Evolutionary conservation across 2,797 vertebrate species (phyloP).

Genomic region (Catamblyrhynchus diadema): DNA sequence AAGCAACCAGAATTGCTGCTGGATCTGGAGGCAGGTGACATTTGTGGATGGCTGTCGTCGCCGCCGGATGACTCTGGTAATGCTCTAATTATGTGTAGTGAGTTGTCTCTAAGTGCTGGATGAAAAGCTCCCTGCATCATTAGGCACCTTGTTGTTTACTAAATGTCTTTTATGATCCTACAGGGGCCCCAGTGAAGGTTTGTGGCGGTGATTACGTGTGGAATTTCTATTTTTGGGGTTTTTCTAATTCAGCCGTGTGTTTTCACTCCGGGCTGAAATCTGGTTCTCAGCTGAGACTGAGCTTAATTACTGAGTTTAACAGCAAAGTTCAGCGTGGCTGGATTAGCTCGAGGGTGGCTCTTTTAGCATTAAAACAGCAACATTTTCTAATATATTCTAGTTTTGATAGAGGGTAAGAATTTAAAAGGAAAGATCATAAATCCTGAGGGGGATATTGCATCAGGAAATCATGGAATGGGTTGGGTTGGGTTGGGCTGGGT

Average conservation of each 20-base stretch:
- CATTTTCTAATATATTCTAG: background rate
- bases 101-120: slow-evolving; percentile 25
- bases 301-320: background rate
- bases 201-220: background rate
- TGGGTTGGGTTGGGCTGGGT: background rate
- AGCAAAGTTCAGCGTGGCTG: background rate
- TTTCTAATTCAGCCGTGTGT: slow-evolving; percentile 9
- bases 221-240: slow-evolving; percentile 29
- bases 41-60: slow-evolving; percentile 1
- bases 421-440: background rate
- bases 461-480: background rate
- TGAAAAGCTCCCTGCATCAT: slow-evolving; percentile 49
- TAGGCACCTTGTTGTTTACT: slow-evolving; percentile 57
- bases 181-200: background rate
- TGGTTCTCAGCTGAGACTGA: slow-evolving; percentile 14
- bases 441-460: background rate
- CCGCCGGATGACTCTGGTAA: background rate
- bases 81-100: slow-evolving; percentile 27
- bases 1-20: background rate
- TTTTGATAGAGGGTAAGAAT: background rate
- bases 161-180: slow-evolving; percentile 41
- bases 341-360: background rate
- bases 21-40: slow-evolving; percentile 44
- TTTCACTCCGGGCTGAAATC: slow-evolving; percentile 19
- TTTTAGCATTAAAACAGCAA: background rate